Evolutionary conservation across 2,113 vertebrate species (phyloP).

Genomic region (Melanerpes aurifrons): DNA sequence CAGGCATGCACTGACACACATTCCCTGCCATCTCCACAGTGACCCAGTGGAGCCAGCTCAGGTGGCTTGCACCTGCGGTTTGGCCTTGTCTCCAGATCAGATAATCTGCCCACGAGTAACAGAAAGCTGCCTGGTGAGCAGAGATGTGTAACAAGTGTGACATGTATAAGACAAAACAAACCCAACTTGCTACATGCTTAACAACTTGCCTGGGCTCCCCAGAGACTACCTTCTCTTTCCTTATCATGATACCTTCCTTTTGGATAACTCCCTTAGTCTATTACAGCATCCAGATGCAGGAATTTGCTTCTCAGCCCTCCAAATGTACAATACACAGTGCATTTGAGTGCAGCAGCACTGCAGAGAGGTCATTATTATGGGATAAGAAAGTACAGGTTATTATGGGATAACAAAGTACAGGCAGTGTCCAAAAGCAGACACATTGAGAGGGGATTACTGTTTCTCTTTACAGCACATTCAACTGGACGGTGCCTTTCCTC

Average conservation of each 20-base stretch:
- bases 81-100: neutral
- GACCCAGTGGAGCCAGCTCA: neutral
- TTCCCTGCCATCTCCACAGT: neutral
- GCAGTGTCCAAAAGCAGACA: neutral
- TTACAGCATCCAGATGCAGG: neutral
- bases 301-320: neutral
- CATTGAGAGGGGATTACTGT: neutral
- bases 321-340: neutral
- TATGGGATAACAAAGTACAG: neutral
- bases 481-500: slow-evolving; percentile 95
- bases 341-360: neutral
- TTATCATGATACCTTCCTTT: neutral
- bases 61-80: neutral
- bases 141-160: neutral
- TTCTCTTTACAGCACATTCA: slow-evolving; percentile 85
- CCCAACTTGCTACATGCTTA: neutral
- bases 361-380: neutral
- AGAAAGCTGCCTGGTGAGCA: neutral
- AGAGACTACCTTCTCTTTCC: neutral
- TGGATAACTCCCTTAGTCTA: neutral
- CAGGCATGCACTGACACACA: neutral
- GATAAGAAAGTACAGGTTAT: neutral
- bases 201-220: neutral
- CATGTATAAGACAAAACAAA: neutral
- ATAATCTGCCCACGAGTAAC: neutral